Percentiles rank a stretch among this genome's conserved stretches.
phyloP scores from a whole-genome alignment of 2,797 vertebrate genomes.

The Tapirus indicus region DNA sequence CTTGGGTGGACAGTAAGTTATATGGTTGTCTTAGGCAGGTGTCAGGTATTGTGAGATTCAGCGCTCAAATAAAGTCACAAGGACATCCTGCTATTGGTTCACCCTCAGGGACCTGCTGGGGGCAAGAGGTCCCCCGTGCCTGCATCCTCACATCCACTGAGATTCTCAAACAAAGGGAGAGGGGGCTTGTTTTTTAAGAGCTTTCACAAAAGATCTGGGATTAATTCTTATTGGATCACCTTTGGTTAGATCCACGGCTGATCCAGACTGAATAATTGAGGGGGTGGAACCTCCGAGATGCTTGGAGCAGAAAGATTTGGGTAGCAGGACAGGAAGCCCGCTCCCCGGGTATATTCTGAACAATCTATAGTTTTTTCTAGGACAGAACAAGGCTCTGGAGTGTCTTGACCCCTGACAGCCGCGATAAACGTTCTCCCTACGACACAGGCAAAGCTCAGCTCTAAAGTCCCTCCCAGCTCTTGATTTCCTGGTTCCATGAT shows the following conservation, averaged over 20 bases:
- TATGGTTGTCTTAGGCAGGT: too few species aligned
- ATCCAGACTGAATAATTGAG: background rate
- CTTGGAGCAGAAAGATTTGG: background rate
- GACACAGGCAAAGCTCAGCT: background rate
- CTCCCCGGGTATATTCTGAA: background rate
- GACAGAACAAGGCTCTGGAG: background rate
- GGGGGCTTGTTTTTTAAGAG: background rate
- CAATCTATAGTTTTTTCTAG: background rate
- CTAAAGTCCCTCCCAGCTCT: background rate
- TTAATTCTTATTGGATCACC: background rate
- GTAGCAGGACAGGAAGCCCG: background rate
- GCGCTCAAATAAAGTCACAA: accelerated
- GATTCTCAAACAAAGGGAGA: background rate
- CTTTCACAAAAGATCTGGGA: background rate
- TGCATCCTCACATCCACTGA: background rate
- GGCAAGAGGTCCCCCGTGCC: accelerated
- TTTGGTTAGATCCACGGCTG: background rate
- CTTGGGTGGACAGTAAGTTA: background rate
- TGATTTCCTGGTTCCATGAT: background rate
- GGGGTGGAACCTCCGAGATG: background rate
- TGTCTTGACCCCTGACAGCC: background rate
- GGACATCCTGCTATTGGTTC: background rate
- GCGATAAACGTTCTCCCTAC: background rate
- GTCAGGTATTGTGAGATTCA: background rate
- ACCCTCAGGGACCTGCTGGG: background rate